Base-by-base conservation (phyloP, 2,113 vertebrate species). In the Rousettus leschenaultii region DNA sequence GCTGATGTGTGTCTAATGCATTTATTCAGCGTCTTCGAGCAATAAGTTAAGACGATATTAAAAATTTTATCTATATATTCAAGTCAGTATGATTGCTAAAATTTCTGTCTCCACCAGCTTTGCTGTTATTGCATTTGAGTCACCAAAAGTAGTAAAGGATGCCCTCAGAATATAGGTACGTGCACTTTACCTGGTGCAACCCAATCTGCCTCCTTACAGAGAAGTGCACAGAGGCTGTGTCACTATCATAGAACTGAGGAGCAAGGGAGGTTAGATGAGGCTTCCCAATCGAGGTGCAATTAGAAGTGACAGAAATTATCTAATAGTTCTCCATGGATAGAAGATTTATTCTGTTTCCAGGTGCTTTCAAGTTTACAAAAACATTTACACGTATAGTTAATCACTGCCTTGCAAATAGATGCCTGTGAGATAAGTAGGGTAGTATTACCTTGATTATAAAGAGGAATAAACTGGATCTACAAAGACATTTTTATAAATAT, bases 1-100 rank as follows among this genome's bases (percentile, higher is more conserved):
- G 68, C 83, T 97, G 95, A 86, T 97, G 93, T 97, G 86, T 98
- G 88, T 97, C 97, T 97, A 98, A 97, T 97, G 87, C 86, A 87
- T 97, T 98, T 98, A 84, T 84, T 97, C 86, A 74, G n/a, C 35
- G 0, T 96, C 83, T 98, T 98, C 97, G 97, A 96, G 78, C 89
- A 97, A 19, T 74, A 98, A 86, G 79, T 96, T 77, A 78, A 63
- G 74, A 97, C 91, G 87, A 96, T 48, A 3, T 95, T 98, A 94
- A 98, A 95, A 33, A 63, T 95, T 82, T 71, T 96, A 71, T 74
- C 21, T 68, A 86, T 95, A 94, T 48, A 28, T 75, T 86, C n/a
- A 85, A 96, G 80, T 94, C 95, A 90, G 63, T 88, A 90, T 84
- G 86, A 86, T 90, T 95, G 24, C 15, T 65, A 70, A 95, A 97